Percentiles rank a stretch among this genome's conserved stretches.
These are phyloP conservation scores for Tuta absoluta DNA, from an alignment of 2,888 invertebrate species.

Conservation along the genomic window DNA sequence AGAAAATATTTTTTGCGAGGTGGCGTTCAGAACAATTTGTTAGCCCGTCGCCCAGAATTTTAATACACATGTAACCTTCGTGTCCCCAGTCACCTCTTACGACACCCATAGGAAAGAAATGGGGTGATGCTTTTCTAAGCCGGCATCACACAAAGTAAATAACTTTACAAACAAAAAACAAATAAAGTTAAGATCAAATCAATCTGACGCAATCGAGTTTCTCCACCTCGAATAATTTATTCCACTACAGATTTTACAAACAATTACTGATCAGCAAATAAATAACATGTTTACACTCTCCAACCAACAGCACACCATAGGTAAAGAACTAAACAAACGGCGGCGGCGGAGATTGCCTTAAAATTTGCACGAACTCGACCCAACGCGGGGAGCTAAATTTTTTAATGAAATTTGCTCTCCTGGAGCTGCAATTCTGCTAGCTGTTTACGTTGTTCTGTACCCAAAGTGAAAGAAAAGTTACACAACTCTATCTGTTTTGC, in stretches of 20 bases:
- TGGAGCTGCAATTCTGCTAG: constrained; percentile 8
- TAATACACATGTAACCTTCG: too few relatives aligned
- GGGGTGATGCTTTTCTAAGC: too few relatives aligned
- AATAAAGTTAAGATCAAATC: background rate
- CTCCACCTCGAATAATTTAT: background rate
- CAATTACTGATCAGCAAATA: background rate
- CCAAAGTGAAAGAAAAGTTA: constrained; percentile 12
- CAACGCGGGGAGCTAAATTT: constrained; percentile 34
- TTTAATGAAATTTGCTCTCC: constrained; percentile 43
- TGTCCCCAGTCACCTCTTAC: too few relatives aligned
- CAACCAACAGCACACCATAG: background rate
- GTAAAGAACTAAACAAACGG: constrained; percentile 22
- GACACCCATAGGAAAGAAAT: too few relatives aligned
- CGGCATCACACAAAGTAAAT: too few relatives aligned
- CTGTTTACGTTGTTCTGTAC: background rate
- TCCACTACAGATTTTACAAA: background rate
- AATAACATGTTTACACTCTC: constrained; percentile 9
- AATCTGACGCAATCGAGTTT: background rate
- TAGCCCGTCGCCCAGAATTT: too few relatives aligned
- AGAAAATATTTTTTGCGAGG: too few relatives aligned
- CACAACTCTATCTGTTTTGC: background rate
- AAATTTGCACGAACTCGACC: constrained; percentile 36
- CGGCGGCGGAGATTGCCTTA: constrained; percentile 33
- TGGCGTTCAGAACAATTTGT: too few relatives aligned
- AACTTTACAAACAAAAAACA: background rate